These are phyloP conservation scores for Drosophila santomea DNA, from an alignment of 1,140 invertebrate species.

Conservation along the genomic window DNA sequence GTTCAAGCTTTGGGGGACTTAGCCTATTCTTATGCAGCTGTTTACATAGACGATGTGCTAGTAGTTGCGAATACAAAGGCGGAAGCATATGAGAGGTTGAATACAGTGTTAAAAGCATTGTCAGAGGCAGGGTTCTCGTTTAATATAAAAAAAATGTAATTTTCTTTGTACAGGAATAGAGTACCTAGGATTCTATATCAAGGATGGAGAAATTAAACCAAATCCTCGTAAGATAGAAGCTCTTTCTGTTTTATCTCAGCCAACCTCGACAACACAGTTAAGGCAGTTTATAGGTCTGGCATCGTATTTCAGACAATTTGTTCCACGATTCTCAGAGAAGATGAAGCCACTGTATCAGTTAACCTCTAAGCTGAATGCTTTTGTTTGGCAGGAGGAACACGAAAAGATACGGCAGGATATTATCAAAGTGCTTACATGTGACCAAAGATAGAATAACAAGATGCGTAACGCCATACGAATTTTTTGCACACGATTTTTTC, in stretches of 20 bases:
- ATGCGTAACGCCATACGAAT: too few relatives aligned
- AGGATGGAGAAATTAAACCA: slow-evolving; percentile 12
- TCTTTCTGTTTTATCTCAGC: slow-evolving; percentile 2
- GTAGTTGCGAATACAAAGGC: not conserved
- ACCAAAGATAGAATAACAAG: too few relatives aligned
- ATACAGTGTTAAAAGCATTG: not conserved
- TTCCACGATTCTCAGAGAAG: not conserved
- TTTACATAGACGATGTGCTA: not conserved
- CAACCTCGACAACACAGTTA: not conserved
- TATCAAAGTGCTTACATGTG: not conserved
- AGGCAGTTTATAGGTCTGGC: slow-evolving; percentile 3
- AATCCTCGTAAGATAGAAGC: slow-evolving; percentile 11
- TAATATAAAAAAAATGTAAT: slow-evolving; percentile 5
- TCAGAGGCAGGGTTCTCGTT: slow-evolving; percentile 8
- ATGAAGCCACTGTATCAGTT: slow-evolving; percentile 1
- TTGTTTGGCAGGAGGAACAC: not conserved
- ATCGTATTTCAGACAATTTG: not conserved
- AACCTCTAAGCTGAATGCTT: not conserved
- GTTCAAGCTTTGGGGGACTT: not conserved
- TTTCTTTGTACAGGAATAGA: slow-evolving; percentile 7
- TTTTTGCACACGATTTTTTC: too few relatives aligned
- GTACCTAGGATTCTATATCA: slow-evolving; percentile 8
- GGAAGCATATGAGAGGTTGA: slow-evolving; percentile 9
- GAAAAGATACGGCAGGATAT: not conserved
- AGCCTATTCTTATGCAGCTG: not conserved